Evolutionary conservation across 2,113 vertebrate species (phyloP), one percentile per base, ranked within the genome.

Genomic region (Lucifuga dentata): DNA sequence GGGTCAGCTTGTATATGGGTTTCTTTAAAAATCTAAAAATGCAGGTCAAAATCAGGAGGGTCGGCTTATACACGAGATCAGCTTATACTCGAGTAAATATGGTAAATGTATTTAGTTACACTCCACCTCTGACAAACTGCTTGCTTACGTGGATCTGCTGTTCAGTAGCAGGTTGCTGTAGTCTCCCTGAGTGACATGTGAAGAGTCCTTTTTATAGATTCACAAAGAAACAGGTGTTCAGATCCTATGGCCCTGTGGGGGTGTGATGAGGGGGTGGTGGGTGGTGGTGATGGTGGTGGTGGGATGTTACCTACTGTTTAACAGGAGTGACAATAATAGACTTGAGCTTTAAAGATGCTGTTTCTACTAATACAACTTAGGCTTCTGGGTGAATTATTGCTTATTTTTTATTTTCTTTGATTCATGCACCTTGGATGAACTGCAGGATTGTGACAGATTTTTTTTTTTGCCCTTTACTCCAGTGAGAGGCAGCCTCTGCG

Each of bases 141-240:
- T 40, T 26, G 4, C 2, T 40, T 5, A 10, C 3, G 1, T 2
- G 43, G 49, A 58, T 50, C 43, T 15, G 33, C 20, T 61, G 58
- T 23, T 55, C 52, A 33, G 35, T 29, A 52, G 46, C 33, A 64
- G 52, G 8, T 48, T 44, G 17, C 2, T 13, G 29, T 20, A 63
- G 8, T 15, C 45, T 62, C 23, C 48, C 46, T 41, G 24, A 39
- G 12, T 16, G 55, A 38, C 67, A 56, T 78, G 41, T 72, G 49
- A 78, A 61, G 45, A 67, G 41, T 52, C 8, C 3, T 24, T 36
- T 13, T 45, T 74, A 57, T 43, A 74, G 61, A 51, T 74, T 32
- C 40, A 67, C 52, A 75, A 39, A 53, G 48, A 62, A 80, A 61
- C 73, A 86, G 84, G 73, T 86, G 70, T 53, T 73, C 45, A 59